A percentile compares a stretch with the other conserved stretches of the same genome.
phyloP scores from a whole-genome alignment of 2,888 invertebrate species.

The Spicauda simplicius region DNA sequence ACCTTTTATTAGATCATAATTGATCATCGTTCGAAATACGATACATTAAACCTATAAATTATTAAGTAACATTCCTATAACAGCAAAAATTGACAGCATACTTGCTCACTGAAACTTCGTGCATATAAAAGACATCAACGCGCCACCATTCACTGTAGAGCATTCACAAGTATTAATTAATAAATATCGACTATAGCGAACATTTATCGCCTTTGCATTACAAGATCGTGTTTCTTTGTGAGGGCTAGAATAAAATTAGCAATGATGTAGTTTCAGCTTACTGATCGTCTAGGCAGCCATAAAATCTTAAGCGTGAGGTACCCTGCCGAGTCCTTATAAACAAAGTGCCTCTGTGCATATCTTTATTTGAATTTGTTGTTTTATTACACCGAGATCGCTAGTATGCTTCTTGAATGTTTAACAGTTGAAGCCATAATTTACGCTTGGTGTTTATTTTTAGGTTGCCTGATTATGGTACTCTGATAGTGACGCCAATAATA shows the following conservation, averaged over 20 bases:
- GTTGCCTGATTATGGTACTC: conserved; percentile 7
- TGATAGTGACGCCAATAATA: conserved; percentile 10
- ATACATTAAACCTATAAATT: background rate
- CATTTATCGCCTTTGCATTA: conserved; percentile 16
- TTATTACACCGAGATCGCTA: conserved; percentile 45
- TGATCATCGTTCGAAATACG: too few relatives aligned
- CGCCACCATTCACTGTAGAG: conserved; percentile 17
- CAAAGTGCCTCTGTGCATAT: conserved; percentile 64
- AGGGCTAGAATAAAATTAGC: conserved; percentile 26
- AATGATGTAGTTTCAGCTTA: conserved; percentile 33
- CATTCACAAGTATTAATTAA: conserved; percentile 5
- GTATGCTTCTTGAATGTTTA: conserved; percentile 43
- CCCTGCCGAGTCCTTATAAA: conserved; percentile 68
- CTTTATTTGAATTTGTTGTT: conserved; percentile 57
- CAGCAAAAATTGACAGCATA: background rate
- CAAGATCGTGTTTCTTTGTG: conserved; percentile 25
- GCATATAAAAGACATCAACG: conserved; percentile 34
- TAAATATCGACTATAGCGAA: conserved; percentile 3
- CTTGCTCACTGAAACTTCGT: background rate
- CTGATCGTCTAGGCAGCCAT: conserved; percentile 52
- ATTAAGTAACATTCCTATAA: background rate
- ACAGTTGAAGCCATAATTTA: conserved; percentile 23
- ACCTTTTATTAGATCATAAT: too few relatives aligned
- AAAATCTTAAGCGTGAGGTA: conserved; percentile 70
- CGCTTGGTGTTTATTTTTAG: conserved; percentile 19